phyloP scores from a whole-genome alignment of 1,140 invertebrate species.

The Aporrectodea caliginosa region DNA sequence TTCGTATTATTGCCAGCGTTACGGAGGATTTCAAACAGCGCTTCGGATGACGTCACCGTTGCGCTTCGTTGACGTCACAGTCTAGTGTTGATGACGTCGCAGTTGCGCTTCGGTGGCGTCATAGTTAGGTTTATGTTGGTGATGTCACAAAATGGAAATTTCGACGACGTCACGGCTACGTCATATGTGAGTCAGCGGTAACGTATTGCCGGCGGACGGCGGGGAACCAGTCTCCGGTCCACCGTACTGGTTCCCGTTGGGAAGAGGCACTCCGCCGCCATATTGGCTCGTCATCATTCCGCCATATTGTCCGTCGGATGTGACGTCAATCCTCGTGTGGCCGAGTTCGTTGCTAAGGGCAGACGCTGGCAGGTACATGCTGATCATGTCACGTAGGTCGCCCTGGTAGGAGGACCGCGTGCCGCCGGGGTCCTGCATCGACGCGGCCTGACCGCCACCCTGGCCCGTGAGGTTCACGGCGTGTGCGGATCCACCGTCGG shows the following conservation, averaged over 20 bases:
- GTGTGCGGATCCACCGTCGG: not conserved
- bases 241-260: no score
- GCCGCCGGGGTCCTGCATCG: no score
- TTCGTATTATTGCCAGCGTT: no score
- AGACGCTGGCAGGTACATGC: conserved; percentile 1
- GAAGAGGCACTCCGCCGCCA: not conserved
- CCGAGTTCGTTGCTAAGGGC: not conserved
- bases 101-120: not conserved
- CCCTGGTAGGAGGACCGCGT: not conserved
- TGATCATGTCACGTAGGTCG: not conserved
- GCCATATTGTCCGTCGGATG: not conserved
- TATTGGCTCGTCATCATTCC: not conserved
- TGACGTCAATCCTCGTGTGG: not conserved
- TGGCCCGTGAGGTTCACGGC: no score
- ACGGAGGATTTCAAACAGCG: no score
- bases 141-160: not conserved
- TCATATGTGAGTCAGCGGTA: not conserved
- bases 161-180: not conserved
- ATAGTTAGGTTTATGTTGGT: not conserved
- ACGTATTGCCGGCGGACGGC: not conserved
- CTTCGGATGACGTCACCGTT: not conserved
- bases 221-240: not conserved
- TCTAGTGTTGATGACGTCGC: not conserved
- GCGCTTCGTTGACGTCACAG: not conserved
- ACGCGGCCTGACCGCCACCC: no score